Evolutionary conservation across 2,797 vertebrate genomes (phyloP).

Genomic region (Lepilemur ruficaudatus): DNA sequence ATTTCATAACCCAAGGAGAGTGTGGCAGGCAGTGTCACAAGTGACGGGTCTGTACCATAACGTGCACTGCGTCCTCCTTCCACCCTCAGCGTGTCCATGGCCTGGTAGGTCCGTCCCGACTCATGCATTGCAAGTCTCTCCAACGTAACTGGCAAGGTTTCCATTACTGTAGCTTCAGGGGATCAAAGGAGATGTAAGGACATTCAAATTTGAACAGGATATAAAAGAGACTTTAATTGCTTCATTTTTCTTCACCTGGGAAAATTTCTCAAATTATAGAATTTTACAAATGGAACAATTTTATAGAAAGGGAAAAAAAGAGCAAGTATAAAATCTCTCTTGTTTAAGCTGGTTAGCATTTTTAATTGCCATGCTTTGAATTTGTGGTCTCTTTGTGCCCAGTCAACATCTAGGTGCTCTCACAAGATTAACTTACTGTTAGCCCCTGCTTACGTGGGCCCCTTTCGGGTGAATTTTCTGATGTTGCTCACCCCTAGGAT

Average conservation of each 20-base stretch:
- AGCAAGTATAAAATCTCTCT: neutral
- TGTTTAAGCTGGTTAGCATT: neutral
- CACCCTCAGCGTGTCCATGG: neutral
- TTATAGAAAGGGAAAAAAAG: neutral
- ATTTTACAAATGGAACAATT: neutral
- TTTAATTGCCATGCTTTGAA: neutral
- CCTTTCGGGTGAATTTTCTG: neutral
- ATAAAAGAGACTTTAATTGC: neutral
- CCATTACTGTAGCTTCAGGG: neutral
- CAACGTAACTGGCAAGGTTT: neutral
- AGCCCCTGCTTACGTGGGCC: neutral
- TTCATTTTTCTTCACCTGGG: conserved; percentile 4
- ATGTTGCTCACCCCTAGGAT: neutral
- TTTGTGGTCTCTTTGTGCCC: neutral
- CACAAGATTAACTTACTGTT: neutral
- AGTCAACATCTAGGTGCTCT: neutral
- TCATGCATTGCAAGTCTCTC: neutral
- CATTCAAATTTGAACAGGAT: neutral
- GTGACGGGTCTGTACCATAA: neutral
- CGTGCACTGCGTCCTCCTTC: neutral
- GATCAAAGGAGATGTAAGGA: neutral
- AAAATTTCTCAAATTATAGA: neutral
- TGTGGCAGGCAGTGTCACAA: neutral
- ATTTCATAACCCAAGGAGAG: neutral
- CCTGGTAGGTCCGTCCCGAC: neutral